phyloP scores from a whole-genome alignment of 2,797 vertebrate genomes.

The Scyliorhinus canicula region DNA sequence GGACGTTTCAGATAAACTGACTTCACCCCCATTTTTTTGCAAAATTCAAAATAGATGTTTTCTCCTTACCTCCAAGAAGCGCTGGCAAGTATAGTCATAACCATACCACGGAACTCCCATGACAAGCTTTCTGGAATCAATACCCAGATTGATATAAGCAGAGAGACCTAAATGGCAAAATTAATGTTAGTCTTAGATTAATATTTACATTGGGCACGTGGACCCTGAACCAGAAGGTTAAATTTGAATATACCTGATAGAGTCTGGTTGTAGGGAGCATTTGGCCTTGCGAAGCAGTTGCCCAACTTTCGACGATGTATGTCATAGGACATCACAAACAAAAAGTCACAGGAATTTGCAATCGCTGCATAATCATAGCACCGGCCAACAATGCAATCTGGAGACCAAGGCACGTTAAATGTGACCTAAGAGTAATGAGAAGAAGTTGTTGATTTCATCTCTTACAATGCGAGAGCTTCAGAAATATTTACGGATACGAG shows the following conservation, averaged over 20 bases:
- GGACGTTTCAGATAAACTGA: not conserved
- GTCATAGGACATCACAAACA: slow-evolving; percentile 96
- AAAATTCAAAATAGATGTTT: not conserved
- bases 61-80: slow-evolving; percentile 66
- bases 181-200: not conserved
- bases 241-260: slow-evolving; percentile 64
- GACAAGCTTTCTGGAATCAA: slow-evolving; percentile 78
- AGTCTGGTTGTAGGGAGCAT: slow-evolving; percentile 77
- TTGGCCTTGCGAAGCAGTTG: slow-evolving; percentile 82
- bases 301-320: slow-evolving; percentile 82
- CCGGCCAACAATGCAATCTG: slow-evolving; percentile 73
- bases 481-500: not conserved
- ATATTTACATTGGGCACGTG: not conserved
- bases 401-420: slow-evolving; percentile 91
- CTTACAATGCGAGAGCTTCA: no score
- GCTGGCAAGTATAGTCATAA: slow-evolving; percentile 83
- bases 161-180: slow-evolving; percentile 63
- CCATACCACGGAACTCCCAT: slow-evolving; percentile 98
- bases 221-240: not conserved
- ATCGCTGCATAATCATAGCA: slow-evolving; percentile 84
- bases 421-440: slow-evolving; percentile 68
- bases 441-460: not conserved
- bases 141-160: slow-evolving; percentile 70
- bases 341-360: slow-evolving; percentile 80
- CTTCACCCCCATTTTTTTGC: not conserved